Percentiles rank a stretch among this genome's conserved stretches.
These are phyloP conservation scores for Axea sp. DNA, from an alignment of 2,888 invertebrate species.

Conservation along the genomic window DNA sequence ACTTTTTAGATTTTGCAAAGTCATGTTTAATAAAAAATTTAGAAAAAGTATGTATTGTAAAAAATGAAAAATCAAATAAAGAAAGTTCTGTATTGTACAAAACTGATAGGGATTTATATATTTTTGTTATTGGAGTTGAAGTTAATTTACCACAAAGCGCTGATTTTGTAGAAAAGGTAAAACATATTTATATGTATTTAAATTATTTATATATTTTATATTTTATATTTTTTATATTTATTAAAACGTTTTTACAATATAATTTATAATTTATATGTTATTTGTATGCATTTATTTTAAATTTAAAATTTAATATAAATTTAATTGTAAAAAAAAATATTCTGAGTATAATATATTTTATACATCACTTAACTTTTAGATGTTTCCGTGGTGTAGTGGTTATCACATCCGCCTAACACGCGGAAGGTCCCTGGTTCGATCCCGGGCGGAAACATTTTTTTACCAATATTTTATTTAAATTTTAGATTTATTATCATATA, in stretches of 20 bases:
- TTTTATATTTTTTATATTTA: not conserved
- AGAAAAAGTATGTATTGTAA: slow-evolving; percentile 68
- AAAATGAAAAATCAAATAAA: slow-evolving; percentile 64
- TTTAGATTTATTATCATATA: slow-evolving; percentile 12
- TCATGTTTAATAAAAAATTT: slow-evolving; percentile 63
- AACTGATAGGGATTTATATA: slow-evolving; percentile 65
- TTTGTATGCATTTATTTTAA: too few relatives aligned
- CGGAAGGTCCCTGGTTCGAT: slow-evolving; percentile 80
- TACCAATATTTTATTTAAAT: slow-evolving; percentile 2
- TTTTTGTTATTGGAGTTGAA: slow-evolving; percentile 68
- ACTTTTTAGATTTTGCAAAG: slow-evolving; percentile 66
- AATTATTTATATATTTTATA: slow-evolving; percentile 5
- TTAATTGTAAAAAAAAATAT: too few relatives aligned
- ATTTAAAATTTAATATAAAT: too few relatives aligned
- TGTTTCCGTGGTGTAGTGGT: slow-evolving; percentile 88
- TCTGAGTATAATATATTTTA: too few relatives aligned
- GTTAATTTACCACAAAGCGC: slow-evolving; percentile 71
- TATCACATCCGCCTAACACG: slow-evolving; percentile 96
- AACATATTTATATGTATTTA: slow-evolving; percentile 1
- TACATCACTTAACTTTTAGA: too few relatives aligned
- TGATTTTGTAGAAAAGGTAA: slow-evolving; percentile 70
- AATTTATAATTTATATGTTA: too few relatives aligned
- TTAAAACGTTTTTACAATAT: not conserved
- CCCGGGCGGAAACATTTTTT: slow-evolving; percentile 72
- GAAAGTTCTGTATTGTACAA: slow-evolving; percentile 68